Conservation (phyloP, 2,797 vertebrate species). For the Scleropages formosus region DNA sequence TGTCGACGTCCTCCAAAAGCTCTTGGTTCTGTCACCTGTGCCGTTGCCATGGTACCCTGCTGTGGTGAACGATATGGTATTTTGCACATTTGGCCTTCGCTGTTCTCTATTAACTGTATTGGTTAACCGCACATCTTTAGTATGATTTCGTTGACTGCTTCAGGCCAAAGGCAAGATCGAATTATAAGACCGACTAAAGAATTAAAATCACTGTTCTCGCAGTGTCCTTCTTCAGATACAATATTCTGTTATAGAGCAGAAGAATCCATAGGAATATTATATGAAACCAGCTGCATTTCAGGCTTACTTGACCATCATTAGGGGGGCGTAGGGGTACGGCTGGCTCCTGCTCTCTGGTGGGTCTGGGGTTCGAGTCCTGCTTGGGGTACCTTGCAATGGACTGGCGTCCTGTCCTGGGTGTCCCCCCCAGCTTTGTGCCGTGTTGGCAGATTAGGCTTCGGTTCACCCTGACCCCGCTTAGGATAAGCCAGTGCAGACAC, state of each 20-base stretch:
- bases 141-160: background rate
- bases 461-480: no score
- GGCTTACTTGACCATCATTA: no score
- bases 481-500: no score
- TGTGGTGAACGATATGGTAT: slow-evolving; percentile 10
- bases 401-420: no score
- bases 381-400: no score
- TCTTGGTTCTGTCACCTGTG: slow-evolving; percentile 12
- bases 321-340: no score
- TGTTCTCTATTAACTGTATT: background rate
- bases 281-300: background rate
- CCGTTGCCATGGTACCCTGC: slow-evolving; percentile 18
- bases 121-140: background rate
- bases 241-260: background rate
- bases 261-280: no score
- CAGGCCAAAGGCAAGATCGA: background rate
- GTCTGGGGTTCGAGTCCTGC: no score
- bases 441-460: no score
- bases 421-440: no score
- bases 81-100: slow-evolving; percentile 6
- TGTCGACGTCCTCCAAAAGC: slow-evolving; percentile 43
- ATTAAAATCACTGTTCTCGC: background rate
- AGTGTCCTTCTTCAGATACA: slow-evolving; percentile 24
- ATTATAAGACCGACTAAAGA: background rate
- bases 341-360: no score